Evolutionary conservation across 2,797 vertebrate genomes (phyloP).

Genomic region (Chiroxiphia lanceolata): DNA sequence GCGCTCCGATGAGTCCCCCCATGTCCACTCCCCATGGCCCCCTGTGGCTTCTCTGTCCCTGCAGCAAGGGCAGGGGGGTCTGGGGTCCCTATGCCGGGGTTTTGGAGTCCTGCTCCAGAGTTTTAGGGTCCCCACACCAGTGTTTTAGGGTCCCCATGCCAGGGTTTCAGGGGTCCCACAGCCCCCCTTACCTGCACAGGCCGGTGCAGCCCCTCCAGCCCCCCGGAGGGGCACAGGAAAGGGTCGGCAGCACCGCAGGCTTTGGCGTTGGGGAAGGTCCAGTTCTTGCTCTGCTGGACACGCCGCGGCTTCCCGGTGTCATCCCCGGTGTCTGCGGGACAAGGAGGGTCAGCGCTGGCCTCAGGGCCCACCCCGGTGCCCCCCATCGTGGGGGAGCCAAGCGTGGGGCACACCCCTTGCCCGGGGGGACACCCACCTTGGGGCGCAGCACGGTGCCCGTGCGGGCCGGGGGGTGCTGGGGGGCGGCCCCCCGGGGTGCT

Average conservation of each 20-base stretch:
- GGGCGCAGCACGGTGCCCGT: slow-evolving; percentile 63
- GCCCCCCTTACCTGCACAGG: slow-evolving; percentile 60
- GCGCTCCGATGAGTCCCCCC: not conserved
- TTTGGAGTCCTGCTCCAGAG: not conserved
- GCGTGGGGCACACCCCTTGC: not conserved
- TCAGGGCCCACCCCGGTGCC: slow-evolving; percentile 47
- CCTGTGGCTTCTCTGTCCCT: not conserved
- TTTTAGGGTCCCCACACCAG: not conserved
- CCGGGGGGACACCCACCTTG: not conserved
- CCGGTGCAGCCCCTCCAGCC: slow-evolving; percentile 77
- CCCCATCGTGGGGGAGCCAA: rapidly evolving
- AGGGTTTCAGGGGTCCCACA: not conserved
- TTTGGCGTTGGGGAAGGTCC: slow-evolving; percentile 94
- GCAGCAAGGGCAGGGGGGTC: no score
- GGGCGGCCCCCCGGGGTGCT: slow-evolving; percentile 76
- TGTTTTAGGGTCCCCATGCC: not conserved
- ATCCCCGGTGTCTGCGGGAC: slow-evolving; percentile 70
- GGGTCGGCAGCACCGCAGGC: slow-evolving; percentile 79
- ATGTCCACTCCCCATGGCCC: no score
- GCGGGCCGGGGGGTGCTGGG: slow-evolving; percentile 31
- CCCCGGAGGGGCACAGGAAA: slow-evolving; percentile 85
- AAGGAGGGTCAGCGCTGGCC: not conserved
- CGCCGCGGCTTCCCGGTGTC: slow-evolving; percentile 76
- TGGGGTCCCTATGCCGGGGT: not conserved
- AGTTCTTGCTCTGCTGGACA: slow-evolving; percentile 84